Percentiles rank a stretch among this genome's conserved stretches.
These are phyloP conservation scores for Nasonia longicornis DNA, from an alignment of 1,140 invertebrate species.

Conservation along the genomic window DNA sequence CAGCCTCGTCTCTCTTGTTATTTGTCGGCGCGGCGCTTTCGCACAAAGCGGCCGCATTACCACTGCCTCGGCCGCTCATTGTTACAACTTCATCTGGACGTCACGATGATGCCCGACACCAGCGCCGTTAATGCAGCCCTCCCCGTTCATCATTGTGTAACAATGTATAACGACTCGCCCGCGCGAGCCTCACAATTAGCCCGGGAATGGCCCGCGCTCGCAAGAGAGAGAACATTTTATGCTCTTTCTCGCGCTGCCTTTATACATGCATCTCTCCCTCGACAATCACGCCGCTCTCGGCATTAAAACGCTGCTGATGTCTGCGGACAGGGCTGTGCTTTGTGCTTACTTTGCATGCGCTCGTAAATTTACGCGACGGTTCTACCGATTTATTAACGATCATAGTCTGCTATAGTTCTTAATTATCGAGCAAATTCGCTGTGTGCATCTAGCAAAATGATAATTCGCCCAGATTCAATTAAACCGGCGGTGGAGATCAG, in stretches of 20 bases:
- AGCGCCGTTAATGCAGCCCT: constrained; percentile 2
- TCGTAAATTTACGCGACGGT: neutral
- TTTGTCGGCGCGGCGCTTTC: constrained; percentile 47
- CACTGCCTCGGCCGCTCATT: constrained; percentile 53
- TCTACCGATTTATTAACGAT: neutral
- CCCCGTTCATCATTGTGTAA: constrained; percentile 32
- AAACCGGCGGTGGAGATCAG: constrained; percentile 6
- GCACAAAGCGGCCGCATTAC: constrained; percentile 55
- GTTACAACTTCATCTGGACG: constrained; percentile 57
- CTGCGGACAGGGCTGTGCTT: neutral
- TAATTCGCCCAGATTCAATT: constrained; percentile 42
- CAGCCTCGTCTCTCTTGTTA: constrained; percentile 18
- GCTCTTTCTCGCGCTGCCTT: constrained; percentile 11
- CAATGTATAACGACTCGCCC: constrained; percentile 29
- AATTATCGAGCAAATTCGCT: constrained; percentile 14
- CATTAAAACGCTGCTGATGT: neutral
- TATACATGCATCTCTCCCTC: neutral
- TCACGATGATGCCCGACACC: constrained; percentile 21
- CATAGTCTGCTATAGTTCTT: neutral
- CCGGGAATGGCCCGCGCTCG: constrained; percentile 1
- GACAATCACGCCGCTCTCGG: constrained; percentile 9
- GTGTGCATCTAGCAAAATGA: constrained; percentile 18
- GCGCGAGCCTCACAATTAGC: constrained; percentile 22
- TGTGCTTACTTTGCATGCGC: neutral
- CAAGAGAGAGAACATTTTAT: constrained; percentile 4